Percentiles rank a stretch among this genome's conserved stretches.
Conservation (phyloP, 2,113 vertebrate genomes). For the Aegypius monachus region DNA sequence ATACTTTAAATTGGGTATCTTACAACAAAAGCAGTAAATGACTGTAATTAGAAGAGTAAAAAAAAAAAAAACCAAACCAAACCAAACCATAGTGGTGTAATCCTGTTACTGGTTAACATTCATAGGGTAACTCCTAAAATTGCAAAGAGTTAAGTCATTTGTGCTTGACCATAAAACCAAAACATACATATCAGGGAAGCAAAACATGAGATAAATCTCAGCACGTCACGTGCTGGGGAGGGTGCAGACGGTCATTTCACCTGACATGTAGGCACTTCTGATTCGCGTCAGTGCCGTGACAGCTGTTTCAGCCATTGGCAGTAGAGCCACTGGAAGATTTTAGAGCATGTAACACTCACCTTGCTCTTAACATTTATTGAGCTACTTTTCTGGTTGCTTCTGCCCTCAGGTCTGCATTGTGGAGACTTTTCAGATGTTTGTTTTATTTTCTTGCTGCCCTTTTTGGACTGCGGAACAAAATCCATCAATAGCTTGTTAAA, state of each 20-base stretch:
- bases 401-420: background rate
- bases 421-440: background rate
- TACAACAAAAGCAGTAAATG: background rate
- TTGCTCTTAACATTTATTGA: background rate
- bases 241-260: fast-evolving
- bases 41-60: background rate
- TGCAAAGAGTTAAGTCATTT: too few species aligned
- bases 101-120: background rate
- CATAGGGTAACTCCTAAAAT: background rate
- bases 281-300: fast-evolving
- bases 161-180: background rate
- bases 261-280: background rate
- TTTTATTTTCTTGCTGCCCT: background rate
- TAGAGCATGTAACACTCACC: background rate
- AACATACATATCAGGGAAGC: background rate
- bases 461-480: slow-evolving; percentile 30
- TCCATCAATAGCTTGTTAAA: background rate
- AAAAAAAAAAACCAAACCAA: background rate
- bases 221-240: fast-evolving
- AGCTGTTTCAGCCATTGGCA: background rate
- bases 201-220: background rate
- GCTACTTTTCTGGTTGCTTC: background rate
- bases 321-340: background rate
- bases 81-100: background rate
- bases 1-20: background rate